These are phyloP conservation scores for Ephialtes manifestator DNA, from an alignment of 2,888 invertebrate species.

Conservation along the genomic window DNA sequence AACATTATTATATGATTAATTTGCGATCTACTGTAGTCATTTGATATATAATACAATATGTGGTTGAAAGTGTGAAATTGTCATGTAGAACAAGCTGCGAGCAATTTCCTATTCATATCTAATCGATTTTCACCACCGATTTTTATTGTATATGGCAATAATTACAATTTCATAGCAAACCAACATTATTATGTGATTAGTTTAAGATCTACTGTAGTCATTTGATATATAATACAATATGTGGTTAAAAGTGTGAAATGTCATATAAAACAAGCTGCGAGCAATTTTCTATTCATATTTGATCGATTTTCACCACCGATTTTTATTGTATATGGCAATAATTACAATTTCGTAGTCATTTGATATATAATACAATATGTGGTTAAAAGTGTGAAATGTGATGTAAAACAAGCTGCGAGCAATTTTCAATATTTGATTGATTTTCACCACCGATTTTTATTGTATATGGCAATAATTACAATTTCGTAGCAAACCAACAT, in stretches of 20 bases:
- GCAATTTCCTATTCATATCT: neutral
- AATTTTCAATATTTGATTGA: neutral
- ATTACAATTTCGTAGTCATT: no score
- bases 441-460: conserved; percentile 14
- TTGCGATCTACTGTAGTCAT: no score
- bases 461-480: neutral
- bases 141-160: neutral
- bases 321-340: neutral
- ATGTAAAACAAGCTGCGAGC: neutral
- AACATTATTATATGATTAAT: no score
- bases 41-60: neutral
- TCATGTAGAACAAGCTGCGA: neutral
- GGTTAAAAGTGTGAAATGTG: neutral
- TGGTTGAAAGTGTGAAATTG: neutral
- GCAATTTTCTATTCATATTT: neutral
- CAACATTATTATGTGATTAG: no score
- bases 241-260: neutral
- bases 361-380: neutral
- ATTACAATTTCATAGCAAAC: no score
- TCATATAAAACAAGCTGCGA: neutral
- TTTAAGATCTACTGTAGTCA: no score
- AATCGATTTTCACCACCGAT: conserved; percentile 14
- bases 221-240: neutral
- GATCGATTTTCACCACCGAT: conserved; percentile 17
- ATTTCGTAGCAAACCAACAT: neutral